Conservation (phyloP, 2,797 vertebrate species). For the Spheniscus humboldti region DNA sequence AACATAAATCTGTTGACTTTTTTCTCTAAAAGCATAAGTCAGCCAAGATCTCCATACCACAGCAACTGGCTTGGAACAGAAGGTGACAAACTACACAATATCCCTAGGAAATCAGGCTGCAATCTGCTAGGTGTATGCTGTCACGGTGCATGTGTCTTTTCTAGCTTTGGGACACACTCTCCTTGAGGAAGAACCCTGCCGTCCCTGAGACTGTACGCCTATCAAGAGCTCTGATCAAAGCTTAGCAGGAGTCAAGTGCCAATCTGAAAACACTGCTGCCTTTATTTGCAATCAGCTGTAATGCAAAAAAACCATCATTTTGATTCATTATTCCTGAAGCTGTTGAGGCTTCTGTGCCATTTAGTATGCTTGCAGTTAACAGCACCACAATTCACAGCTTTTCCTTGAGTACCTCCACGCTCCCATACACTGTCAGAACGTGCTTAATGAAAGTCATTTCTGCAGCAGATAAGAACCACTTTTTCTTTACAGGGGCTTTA, state of each 20-base stretch:
- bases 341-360: constrained; percentile 11
- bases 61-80: not conserved
- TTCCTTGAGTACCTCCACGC: constrained; percentile 51
- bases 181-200: not conserved
- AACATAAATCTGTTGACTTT: not conserved
- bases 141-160: not conserved
- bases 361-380: constrained; percentile 44
- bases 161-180: not conserved
- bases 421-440: constrained; percentile 4
- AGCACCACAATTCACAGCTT: constrained; percentile 51
- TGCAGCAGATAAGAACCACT: constrained; percentile 48
- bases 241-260: not conserved
- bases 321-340: constrained; percentile 18
- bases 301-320: not conserved
- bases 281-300: constrained; percentile 22
- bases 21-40: not conserved
- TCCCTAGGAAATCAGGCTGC: not conserved
- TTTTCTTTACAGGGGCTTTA: constrained; percentile 59
- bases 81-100: not conserved
- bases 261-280: not conserved
- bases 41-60: not conserved
- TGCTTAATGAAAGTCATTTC: constrained; percentile 68
- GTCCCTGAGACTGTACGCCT: rapidly evolving
- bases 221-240: not conserved
- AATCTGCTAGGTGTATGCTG: not conserved